These are phyloP conservation scores for Sakesphorus luctuosus DNA, from an alignment of 2,113 vertebrate genomes.

Conservation along the genomic window DNA sequence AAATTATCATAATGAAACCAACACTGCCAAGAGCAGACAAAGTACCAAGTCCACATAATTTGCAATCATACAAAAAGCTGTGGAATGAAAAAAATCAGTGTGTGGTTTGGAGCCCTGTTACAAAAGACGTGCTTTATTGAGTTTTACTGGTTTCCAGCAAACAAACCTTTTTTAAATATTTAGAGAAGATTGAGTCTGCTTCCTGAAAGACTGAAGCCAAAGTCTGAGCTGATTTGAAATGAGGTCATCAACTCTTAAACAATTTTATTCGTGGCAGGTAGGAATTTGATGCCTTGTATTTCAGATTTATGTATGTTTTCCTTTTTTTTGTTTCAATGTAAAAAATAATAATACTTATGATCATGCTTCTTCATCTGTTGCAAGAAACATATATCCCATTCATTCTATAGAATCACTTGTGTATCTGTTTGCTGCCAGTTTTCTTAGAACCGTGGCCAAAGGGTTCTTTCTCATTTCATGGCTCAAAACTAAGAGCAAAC, in stretches of 20 bases:
- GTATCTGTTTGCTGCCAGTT: background rate
- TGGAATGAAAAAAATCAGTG: background rate
- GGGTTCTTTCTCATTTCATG: background rate
- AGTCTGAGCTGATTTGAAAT: conserved; percentile 36
- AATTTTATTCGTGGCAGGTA: conserved; percentile 22
- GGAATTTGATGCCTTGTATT: background rate
- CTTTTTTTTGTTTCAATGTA: background rate
- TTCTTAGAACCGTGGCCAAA: background rate
- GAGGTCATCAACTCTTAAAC: conserved; percentile 12
- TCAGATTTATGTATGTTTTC: background rate
- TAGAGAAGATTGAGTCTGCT: conserved; percentile 42
- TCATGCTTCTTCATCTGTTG: background rate
- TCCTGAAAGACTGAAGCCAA: conserved; percentile 58
- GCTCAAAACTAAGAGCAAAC: background rate
- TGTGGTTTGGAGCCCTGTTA: background rate
- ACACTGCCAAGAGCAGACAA: conserved; percentile 1
- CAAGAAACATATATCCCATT: background rate
- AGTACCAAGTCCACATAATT: conserved; percentile 57
- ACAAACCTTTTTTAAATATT: conserved; percentile 61
- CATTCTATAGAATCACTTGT: background rate
- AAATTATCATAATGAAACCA: conserved; percentile 23
- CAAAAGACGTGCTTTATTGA: background rate
- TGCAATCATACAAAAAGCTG: background rate
- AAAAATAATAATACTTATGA: background rate
- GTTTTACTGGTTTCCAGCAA: conserved; percentile 29